Conservation (phyloP, 2,797 vertebrate genomes). For the Coccyzus lansbergi region DNA sequence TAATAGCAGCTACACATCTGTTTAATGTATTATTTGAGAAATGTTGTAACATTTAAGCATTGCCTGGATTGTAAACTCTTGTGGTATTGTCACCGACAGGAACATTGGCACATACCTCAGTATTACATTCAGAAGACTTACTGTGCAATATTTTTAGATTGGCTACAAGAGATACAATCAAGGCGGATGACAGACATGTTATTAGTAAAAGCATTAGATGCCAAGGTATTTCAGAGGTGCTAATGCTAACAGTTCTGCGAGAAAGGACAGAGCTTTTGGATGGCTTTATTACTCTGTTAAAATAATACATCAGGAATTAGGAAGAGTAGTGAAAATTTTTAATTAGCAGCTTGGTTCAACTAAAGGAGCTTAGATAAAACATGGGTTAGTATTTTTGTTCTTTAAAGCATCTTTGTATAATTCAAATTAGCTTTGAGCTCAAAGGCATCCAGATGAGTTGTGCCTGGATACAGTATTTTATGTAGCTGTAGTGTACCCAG, state of each 20-base stretch:
- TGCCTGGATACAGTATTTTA: conserved; percentile 44
- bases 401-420: conserved; percentile 43
- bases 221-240: background rate
- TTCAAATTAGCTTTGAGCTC: conserved; percentile 58
- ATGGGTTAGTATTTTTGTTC: conserved; percentile 13
- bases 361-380: conserved; percentile 41
- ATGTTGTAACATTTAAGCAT: background rate
- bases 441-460: conserved; percentile 46
- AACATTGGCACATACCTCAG: background rate
- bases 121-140: background rate
- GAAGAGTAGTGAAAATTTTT: conserved; percentile 22
- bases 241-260: conserved; percentile 12
- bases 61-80: background rate
- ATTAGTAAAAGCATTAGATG: background rate
- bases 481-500: conserved; percentile 3
- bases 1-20: conserved; percentile 53
- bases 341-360: conserved; percentile 30
- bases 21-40: conserved; percentile 51
- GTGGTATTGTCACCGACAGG: background rate
- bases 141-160: background rate
- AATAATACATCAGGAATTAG: background rate
- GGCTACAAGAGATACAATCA: background rate
- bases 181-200: background rate
- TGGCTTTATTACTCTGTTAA: conserved; percentile 19
- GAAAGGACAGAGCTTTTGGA: background rate